A percentile compares a stretch with the other conserved stretches of the same genome.
phyloP scores from a whole-genome alignment of 2,888 invertebrate species.

The Pristionchus japonicus region DNA sequence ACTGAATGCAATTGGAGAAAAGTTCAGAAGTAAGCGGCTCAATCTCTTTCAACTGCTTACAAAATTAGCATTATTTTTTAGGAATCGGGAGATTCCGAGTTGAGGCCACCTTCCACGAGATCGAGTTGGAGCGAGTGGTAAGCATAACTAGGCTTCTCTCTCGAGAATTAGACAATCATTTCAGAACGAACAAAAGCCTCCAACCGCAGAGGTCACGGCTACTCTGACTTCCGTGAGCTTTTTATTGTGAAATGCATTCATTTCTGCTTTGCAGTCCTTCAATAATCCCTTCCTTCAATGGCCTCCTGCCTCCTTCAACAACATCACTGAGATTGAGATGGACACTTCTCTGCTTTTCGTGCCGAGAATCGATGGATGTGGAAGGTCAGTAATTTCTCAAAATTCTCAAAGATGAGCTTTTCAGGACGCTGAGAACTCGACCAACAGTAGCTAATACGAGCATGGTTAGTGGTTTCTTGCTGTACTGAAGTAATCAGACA shows the following conservation, averaged over 20 bases:
- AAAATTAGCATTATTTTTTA: not conserved
- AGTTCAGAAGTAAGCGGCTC: not conserved
- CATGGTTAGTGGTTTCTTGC: not conserved
- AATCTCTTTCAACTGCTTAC: too few relatives aligned
- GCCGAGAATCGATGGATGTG: not conserved
- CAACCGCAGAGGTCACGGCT: not conserved
- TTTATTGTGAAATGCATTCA: not conserved
- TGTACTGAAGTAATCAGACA: too few relatives aligned
- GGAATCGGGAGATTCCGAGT: not conserved
- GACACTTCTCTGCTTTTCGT: not conserved
- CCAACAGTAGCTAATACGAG: not conserved
- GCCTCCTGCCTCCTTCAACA: not conserved
- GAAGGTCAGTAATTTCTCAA: not conserved
- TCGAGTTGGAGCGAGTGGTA: not conserved
- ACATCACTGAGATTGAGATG: not conserved
- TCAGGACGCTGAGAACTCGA: not conserved
- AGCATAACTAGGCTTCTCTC: not conserved
- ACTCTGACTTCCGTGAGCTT: not conserved
- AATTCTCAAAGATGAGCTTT: too few relatives aligned
- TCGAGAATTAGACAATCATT: not conserved
- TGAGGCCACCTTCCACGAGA: not conserved
- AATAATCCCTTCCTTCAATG: not conserved
- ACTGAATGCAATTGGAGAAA: not conserved
- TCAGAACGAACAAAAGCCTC: not conserved
- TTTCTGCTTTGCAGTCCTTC: too few relatives aligned